Conservation (phyloP, 2,113 vertebrate species). For the Bos taurus region DNA sequence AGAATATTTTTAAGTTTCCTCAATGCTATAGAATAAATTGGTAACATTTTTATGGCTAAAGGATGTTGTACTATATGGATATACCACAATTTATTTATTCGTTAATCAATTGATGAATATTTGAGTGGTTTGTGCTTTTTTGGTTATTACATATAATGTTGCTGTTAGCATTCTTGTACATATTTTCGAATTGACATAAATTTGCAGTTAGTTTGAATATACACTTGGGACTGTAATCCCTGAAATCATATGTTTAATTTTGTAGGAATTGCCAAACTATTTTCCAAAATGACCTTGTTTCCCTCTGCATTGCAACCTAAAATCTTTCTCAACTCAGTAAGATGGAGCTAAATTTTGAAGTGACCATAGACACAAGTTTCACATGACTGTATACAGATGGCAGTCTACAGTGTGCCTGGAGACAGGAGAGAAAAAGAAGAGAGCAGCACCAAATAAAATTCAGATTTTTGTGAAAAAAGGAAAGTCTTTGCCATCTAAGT, state of each 20-base stretch:
- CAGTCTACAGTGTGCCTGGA: background rate
- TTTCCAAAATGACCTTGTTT: background rate
- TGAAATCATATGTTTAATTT: background rate
- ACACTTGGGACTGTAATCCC: background rate
- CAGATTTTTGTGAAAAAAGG: background rate
- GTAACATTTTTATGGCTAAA: background rate
- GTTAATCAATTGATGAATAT: background rate
- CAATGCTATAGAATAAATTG: background rate
- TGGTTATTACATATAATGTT: background rate
- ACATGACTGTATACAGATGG: background rate
- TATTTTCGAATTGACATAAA: background rate
- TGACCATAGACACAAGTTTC: background rate
- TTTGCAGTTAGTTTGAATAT: background rate
- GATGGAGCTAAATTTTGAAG: background rate
- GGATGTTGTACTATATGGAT: background rate
- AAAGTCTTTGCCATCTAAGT: background rate
- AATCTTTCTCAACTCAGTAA: background rate
- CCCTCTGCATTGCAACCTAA: background rate
- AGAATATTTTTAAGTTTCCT: background rate
- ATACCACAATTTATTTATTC: background rate
- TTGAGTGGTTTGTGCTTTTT: background rate
- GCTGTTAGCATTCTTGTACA: background rate
- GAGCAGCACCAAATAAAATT: background rate
- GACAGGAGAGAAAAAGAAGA: background rate
- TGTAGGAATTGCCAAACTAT: background rate